These are phyloP conservation scores for Acridotheres tristis DNA, from an alignment of 2,797 vertebrate species.

Conservation along the genomic window DNA sequence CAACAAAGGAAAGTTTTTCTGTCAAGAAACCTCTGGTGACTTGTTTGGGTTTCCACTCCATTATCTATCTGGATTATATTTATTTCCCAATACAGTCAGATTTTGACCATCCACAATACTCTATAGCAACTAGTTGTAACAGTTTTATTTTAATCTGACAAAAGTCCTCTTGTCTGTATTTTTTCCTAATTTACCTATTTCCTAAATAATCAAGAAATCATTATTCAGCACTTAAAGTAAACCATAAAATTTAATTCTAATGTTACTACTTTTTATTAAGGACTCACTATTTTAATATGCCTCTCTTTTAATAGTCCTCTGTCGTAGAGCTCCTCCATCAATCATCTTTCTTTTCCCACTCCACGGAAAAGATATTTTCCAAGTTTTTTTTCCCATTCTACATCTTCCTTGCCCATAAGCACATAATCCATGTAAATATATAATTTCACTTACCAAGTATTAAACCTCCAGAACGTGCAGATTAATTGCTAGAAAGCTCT, in stretches of 20 bases:
- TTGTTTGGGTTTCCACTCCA: not conserved
- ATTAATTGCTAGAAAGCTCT: not conserved
- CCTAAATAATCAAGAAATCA: not conserved
- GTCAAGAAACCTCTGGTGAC: not conserved
- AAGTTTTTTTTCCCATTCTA: not conserved
- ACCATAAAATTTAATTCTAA: not conserved
- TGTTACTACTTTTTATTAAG: not conserved
- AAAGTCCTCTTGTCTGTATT: rapidly evolving
- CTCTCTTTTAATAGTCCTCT: not conserved
- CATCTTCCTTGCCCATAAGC: not conserved
- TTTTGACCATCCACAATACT: not conserved
- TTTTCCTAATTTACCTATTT: not conserved
- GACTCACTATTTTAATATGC: not conserved
- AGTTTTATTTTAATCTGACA: not conserved
- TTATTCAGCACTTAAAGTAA: not conserved
- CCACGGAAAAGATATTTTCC: not conserved
- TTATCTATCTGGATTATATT: not conserved
- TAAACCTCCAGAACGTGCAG: not conserved
- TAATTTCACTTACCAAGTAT: not conserved
- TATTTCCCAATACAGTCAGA: not conserved
- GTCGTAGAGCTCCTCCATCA: not conserved
- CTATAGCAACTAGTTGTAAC: not conserved
- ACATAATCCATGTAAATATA: not conserved
- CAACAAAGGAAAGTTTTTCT: not conserved
- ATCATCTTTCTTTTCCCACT: not conserved